These are phyloP conservation scores for Bambusicola thoracicus DNA, from an alignment of 2,113 vertebrate genomes.

Conservation along the genomic window DNA sequence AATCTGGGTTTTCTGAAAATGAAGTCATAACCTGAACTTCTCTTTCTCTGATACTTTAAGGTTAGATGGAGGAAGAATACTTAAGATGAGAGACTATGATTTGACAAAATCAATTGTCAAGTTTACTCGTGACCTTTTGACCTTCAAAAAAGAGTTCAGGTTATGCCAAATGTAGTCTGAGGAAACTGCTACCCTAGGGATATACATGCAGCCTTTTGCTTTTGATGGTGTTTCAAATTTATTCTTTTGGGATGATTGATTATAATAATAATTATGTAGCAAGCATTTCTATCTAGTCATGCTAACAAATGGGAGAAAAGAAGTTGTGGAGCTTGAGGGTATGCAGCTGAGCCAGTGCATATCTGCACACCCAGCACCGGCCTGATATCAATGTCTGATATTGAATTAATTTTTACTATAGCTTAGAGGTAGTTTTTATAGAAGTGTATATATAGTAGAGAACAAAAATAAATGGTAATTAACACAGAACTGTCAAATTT, in stretches of 20 bases:
- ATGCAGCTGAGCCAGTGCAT: neutral
- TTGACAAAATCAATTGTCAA: neutral
- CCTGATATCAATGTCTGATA: neutral
- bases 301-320: neutral
- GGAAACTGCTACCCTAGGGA: neutral
- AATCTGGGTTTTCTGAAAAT: neutral
- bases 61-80: neutral
- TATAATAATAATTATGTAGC: neutral
- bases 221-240: neutral
- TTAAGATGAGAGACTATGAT: neutral
- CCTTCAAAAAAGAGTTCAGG: neutral
- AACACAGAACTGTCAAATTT: neutral
- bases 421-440: neutral
- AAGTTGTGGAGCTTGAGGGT: neutral
- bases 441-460: neutral
- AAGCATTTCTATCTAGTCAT: neutral
- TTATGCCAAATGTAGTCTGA: neutral
- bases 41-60: neutral
- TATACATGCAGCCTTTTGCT: neutral
- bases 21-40: neutral
- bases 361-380: too few species aligned
- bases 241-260: neutral
- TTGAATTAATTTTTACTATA: neutral
- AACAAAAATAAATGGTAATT: neutral
- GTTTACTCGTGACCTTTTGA: neutral